Evolutionary conservation across 2,888 invertebrate genomes (phyloP).

Genomic region (Amorpha juglandis): DNA sequence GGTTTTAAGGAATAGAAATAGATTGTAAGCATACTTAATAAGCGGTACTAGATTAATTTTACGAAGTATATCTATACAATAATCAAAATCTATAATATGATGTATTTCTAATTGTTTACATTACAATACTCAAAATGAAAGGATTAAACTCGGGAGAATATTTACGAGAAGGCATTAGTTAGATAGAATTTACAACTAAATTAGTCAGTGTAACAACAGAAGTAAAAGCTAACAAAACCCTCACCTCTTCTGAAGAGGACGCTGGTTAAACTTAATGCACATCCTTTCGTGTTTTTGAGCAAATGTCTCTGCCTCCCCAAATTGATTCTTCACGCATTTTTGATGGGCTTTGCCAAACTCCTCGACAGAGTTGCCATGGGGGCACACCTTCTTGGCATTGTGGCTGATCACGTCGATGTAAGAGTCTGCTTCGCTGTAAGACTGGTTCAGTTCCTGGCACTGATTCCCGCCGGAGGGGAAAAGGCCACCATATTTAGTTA

Average conservation of each 20-base stretch:
- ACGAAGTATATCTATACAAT: too few species aligned
- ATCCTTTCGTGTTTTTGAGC: constrained; percentile 78
- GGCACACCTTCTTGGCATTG: constrained; percentile 72
- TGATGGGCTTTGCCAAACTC: constrained; percentile 82
- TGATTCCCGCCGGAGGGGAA: constrained; percentile 79
- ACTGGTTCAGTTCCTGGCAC: constrained; percentile 78
- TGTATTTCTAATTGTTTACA: too few species aligned
- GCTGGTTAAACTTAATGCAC: constrained; percentile 81
- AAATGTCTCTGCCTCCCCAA: constrained; percentile 60
- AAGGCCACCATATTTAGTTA: constrained; percentile 78
- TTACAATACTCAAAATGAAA: too few species aligned
- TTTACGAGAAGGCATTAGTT: not conserved
- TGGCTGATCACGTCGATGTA: constrained; percentile 77
- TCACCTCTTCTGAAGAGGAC: constrained; percentile 78
- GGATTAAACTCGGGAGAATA: not conserved
- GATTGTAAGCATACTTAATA: too few species aligned
- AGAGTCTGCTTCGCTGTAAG: constrained; percentile 78
- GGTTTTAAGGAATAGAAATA: too few species aligned
- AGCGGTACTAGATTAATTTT: too few species aligned
- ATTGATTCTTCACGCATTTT: constrained; percentile 76
- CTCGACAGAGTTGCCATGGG: constrained; percentile 76
- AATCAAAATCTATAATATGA: too few species aligned
- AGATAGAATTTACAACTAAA: not conserved
- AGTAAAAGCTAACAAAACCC: constrained; percentile 26
- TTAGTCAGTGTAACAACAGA: not conserved